These are phyloP conservation scores for Scytalopus superciliaris DNA, from an alignment of 2,113 vertebrate species.

Conservation along the genomic window DNA sequence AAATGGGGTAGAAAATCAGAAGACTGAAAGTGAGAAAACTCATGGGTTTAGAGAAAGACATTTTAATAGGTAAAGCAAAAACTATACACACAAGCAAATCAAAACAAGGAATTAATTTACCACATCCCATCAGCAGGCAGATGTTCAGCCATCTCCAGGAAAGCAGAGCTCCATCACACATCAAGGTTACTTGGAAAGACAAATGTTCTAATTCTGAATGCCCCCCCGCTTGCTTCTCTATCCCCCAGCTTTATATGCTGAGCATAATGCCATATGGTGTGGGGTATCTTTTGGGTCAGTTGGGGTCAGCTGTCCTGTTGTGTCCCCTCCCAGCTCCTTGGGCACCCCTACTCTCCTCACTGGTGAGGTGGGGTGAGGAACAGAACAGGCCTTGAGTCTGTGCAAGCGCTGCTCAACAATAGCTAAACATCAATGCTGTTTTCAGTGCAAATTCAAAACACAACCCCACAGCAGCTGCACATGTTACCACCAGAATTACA, in stretches of 20 bases:
- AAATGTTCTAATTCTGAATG: background rate
- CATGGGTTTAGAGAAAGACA: background rate
- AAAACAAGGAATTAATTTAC: background rate
- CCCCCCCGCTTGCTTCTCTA: background rate
- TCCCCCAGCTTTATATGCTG: background rate
- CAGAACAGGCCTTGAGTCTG: background rate
- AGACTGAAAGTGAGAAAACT: background rate
- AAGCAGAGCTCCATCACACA: background rate
- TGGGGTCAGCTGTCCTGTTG: background rate
- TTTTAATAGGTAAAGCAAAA: background rate
- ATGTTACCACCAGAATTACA: background rate
- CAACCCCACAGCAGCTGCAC: background rate
- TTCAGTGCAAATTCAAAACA: background rate
- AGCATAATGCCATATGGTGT: background rate
- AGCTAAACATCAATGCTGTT: background rate
- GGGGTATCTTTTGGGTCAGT: background rate
- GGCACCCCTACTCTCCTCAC: background rate
- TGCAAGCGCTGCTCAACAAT: background rate
- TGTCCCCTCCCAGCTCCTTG: background rate
- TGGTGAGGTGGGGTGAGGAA: background rate
- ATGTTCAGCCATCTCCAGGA: background rate
- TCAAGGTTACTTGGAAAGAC: background rate
- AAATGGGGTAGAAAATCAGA: background rate
- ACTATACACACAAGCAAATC: background rate
- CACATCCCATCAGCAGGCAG: background rate